A percentile compares a stretch with the other conserved stretches of the same genome.
phyloP scores from a whole-genome alignment of 2,113 vertebrate species.

The Boulengeromyrus knoepffleri region DNA sequence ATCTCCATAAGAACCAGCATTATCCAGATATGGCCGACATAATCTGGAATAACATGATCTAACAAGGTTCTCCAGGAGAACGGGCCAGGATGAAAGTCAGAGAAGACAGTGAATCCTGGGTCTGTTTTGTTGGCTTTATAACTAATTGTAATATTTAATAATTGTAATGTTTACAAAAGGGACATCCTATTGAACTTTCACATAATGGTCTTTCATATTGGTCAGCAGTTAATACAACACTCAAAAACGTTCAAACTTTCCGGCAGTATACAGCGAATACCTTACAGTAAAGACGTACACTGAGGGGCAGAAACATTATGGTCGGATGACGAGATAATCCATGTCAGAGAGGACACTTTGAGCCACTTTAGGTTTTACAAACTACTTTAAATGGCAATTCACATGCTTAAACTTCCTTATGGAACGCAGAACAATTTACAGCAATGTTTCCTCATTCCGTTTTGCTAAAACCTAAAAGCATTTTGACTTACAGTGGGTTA shows the following conservation, averaged over 20 bases:
- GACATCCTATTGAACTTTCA: background rate
- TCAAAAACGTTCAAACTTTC: background rate
- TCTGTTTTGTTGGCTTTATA: background rate
- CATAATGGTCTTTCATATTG: background rate
- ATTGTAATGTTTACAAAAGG: background rate
- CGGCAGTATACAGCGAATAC: background rate
- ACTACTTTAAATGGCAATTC: background rate
- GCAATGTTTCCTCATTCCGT: background rate
- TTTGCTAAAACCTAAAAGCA: background rate
- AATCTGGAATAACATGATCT: background rate
- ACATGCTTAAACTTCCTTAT: background rate
- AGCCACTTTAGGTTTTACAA: background rate
- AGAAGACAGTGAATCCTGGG: background rate
- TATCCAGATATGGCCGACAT: background rate
- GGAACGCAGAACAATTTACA: background rate
- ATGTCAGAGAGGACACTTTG: background rate
- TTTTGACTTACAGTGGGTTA: background rate
- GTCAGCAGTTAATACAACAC: background rate
- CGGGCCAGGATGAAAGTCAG: background rate
- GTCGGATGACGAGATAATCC: background rate
- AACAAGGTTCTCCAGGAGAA: background rate
- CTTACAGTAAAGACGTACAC: background rate
- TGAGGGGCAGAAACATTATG: background rate
- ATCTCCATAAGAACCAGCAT: background rate
- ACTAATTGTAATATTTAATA: background rate